These are phyloP conservation scores for Synergus umbraculus DNA, from an alignment of 2,888 invertebrate genomes.

Conservation along the genomic window DNA sequence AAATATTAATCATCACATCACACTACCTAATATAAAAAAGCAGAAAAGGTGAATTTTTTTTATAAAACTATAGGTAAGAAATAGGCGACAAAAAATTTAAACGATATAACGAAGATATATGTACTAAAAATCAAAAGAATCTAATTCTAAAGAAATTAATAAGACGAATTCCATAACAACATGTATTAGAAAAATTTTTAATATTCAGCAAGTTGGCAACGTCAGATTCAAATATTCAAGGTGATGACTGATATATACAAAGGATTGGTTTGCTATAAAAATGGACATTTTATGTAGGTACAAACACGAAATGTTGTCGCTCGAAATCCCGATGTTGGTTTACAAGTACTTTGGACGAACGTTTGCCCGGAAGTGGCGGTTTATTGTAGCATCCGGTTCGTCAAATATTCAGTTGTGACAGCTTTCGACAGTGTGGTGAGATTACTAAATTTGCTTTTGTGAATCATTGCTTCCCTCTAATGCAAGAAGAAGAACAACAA, in stretches of 20 bases:
- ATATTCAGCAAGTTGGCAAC: no score
- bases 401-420: conserved; percentile 24
- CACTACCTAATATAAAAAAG: no score
- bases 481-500: not conserved
- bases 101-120: no score
- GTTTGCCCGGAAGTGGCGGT: conserved; percentile 11
- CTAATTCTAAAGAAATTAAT: no score
- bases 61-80: no score
- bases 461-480: conserved; percentile 28
- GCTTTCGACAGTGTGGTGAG: conserved; percentile 1
- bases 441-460: conserved; percentile 35
- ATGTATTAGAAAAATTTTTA: no score
- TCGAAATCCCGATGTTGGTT: not conserved
- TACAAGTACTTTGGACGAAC: conserved; percentile 7
- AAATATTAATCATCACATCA: no score
- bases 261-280: not conserved
- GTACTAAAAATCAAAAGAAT: no score
- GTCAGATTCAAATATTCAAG: no score
- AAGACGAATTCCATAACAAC: no score
- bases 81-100: no score
- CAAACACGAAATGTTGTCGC: not conserved
- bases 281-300: not conserved
- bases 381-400: conserved; percentile 26
- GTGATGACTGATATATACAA: not conserved
- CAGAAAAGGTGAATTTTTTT: no score